Evolutionary conservation across 2,113 vertebrate species (phyloP), one percentile per base, ranked within the genome.

Genomic region (Pelusios castaneus): DNA sequence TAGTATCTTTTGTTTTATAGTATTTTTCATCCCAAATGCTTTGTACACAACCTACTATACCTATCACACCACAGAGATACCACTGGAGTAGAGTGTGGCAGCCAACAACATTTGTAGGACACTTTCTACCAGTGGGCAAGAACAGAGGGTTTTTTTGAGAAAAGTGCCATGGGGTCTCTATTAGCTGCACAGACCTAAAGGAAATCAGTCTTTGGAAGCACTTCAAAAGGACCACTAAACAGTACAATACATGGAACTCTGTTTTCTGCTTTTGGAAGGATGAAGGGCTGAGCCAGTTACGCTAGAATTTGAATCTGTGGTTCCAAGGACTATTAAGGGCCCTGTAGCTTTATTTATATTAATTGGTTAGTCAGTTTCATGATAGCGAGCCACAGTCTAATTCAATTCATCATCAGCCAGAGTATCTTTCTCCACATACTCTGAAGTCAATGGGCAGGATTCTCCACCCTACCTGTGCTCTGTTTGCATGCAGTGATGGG

Each of bases 91-190:
- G 94, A 93, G 90, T 86, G 90, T 96, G 95, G 89, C 95, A 96
- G 93, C 89, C 96, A 96, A 95, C 95, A 75, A 67, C 10, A 76
- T 24, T 29, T 76, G 73, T 27, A 76, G 24, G 41, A 97, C 94
- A 96, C 94, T 43, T 95, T 96, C 79, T 95, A 88, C 8, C 81
- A 96, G 83, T 51, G 95, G n/a, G 7, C 88, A 87, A 92, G 84
- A 96, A 55, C 92, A 96, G 95, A 95, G 75, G 47, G 95, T 97
- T 95, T 96, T 94, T 90, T 87, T 81, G 38, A 95, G 84, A 79
- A 96, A 95, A 93, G 95, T 94, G 90, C 94, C 94, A 85, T 84
- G 0, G 82, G 90, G 93, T 92, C 25, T 47, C 25, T 92, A 45
- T 11, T 45, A 24, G 24, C 73, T 43, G 13, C 13, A 8, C 3